Conservation (phyloP, 2,113 vertebrate species). For the Orthonyx spaldingii region DNA sequence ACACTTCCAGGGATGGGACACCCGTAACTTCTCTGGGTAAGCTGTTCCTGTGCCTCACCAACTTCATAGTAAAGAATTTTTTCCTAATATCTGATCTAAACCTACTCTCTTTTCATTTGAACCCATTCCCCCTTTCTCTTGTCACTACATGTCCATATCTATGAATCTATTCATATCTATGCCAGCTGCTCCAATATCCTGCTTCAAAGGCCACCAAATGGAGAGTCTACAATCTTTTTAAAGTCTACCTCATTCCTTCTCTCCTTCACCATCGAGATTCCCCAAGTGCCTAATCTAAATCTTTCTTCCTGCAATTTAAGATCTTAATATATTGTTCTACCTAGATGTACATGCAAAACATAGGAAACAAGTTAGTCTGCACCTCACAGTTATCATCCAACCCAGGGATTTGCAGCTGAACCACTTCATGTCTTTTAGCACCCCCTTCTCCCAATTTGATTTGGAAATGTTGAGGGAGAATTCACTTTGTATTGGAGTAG, state of each 20-base stretch:
- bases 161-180: background rate
- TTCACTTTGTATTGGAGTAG: background rate
- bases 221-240: background rate
- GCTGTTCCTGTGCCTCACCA: background rate
- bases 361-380: background rate
- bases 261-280: background rate
- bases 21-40: background rate
- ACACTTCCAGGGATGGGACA: background rate
- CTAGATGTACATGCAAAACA: background rate
- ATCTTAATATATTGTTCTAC: background rate
- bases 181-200: background rate
- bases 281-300: background rate
- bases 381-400: background rate
- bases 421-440: background rate
- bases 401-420: background rate
- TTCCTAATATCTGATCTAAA: background rate
- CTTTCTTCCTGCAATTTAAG: background rate
- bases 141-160: background rate
- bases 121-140: background rate
- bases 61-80: background rate
- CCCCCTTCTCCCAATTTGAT: background rate
- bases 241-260: background rate
- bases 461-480: background rate
- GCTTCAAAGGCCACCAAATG: background rate
- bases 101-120: background rate